Percentiles rank a stretch among this genome's conserved stretches.
phyloP scores from a whole-genome alignment of 2,888 invertebrate species.

The Germaria angustata region DNA sequence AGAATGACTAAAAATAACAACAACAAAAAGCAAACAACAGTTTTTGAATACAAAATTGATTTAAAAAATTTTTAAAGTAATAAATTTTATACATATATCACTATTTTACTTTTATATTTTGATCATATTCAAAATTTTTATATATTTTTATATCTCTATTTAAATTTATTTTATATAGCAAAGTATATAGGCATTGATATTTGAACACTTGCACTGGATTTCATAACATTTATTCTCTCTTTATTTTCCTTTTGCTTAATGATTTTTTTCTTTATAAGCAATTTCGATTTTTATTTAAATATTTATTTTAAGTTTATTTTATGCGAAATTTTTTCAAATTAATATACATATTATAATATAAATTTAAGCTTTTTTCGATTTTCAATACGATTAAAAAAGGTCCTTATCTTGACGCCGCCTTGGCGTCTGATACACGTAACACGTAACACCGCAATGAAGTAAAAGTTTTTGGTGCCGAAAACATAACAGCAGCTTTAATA shows the following conservation, averaged over 20 bases:
- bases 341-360: slow-evolving; percentile 51
- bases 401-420: slow-evolving; percentile 69
- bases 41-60: slow-evolving; percentile 39
- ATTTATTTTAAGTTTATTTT: not conserved
- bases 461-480: slow-evolving; percentile 73
- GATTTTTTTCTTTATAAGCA: not conserved
- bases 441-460: slow-evolving; percentile 80
- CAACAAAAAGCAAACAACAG: slow-evolving; percentile 44
- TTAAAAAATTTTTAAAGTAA: not conserved
- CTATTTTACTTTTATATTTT: not conserved
- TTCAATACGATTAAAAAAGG: slow-evolving; percentile 55
- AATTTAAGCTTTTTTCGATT: slow-evolving; percentile 27
- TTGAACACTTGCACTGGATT: slow-evolving; percentile 5
- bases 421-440: slow-evolving; percentile 79
- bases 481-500: slow-evolving; percentile 35
- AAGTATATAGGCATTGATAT: not conserved
- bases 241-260: not conserved
- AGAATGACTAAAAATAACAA: slow-evolving; percentile 8
- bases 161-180: too few species aligned
- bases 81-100: not conserved
- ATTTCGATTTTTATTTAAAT: slow-evolving; percentile 18
- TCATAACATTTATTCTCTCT: not conserved
- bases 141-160: too few species aligned
- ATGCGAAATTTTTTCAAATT: not conserved
- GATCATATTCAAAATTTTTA: too few species aligned